Percentiles rank a stretch among this genome's conserved stretches.
Conservation (phyloP, 2,113 vertebrate genomes). For the Grammomys surdaster region DNA sequence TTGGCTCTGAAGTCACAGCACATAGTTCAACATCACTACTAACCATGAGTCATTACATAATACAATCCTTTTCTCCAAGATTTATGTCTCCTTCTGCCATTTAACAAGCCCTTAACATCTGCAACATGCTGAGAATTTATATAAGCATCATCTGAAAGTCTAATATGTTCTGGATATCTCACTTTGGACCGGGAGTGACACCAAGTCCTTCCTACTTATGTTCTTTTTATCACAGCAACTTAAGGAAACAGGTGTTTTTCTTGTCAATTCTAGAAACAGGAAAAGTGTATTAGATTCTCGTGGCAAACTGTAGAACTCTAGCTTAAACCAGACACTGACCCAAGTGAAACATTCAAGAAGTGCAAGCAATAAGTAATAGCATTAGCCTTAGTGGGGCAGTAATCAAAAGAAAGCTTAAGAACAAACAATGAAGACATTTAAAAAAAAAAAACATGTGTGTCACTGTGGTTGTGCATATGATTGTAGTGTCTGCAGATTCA, state of each 20-base stretch:
- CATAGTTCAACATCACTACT: background rate
- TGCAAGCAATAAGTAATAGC: background rate
- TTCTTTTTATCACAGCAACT: background rate
- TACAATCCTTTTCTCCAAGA: background rate
- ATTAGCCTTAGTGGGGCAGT: background rate
- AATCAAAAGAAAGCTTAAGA: background rate
- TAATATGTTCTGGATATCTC: background rate
- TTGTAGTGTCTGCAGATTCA: background rate
- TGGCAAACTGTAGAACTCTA: background rate
- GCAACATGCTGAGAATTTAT: background rate
- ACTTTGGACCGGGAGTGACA: background rate
- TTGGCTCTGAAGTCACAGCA: background rate
- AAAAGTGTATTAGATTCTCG: background rate
- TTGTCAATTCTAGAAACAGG: background rate
- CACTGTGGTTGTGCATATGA: background rate
- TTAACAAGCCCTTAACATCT: background rate
- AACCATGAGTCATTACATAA: background rate
- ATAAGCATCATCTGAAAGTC: background rate
- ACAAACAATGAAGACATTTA: background rate
- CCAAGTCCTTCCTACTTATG: background rate
- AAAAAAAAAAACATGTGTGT: background rate
- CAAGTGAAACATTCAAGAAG: background rate
- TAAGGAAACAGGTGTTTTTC: background rate
- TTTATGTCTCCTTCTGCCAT: background rate
- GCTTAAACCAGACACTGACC: background rate